Percentiles rank a stretch among this genome's conserved stretches.
phyloP scores from a whole-genome alignment of 1,140 invertebrate species.

The Drosophila melanogaster region DNA sequence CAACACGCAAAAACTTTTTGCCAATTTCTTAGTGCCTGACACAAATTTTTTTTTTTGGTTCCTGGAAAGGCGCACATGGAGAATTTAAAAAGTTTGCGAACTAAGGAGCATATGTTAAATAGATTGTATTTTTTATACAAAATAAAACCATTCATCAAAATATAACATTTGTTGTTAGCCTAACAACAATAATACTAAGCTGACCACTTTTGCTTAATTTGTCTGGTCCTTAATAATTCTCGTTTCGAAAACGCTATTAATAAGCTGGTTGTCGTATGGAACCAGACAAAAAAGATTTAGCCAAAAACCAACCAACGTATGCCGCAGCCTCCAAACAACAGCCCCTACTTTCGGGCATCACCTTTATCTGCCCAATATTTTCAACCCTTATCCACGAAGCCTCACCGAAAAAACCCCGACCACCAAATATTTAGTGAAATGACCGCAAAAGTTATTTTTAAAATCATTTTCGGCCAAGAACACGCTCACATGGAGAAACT shows the following conservation, averaged over 20 bases:
- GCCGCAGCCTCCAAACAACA: neutral
- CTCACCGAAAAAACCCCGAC: slow-evolving; percentile 5
- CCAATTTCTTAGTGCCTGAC: slow-evolving; percentile 27
- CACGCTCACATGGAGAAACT: slow-evolving; percentile 30
- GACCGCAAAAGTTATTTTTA: slow-evolving; percentile 79
- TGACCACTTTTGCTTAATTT: no score
- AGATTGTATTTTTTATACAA: neutral
- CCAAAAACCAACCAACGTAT: slow-evolving; percentile 7
- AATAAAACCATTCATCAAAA: neutral
- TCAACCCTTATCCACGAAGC: slow-evolving; percentile 20
- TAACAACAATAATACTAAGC: no score
- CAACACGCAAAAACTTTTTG: slow-evolving; percentile 29
- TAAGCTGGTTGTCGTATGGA: slow-evolving; percentile 23
- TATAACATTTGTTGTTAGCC: no score
- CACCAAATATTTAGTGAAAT: slow-evolving; percentile 70
- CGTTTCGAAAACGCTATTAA: slow-evolving; percentile 31
- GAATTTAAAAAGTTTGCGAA: neutral
- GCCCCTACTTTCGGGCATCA: neutral
- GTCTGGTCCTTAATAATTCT: neutral
- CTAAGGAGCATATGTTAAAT: neutral
- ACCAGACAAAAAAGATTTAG: slow-evolving; percentile 1
- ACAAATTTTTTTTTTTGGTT: slow-evolving; percentile 27
- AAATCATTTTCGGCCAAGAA: slow-evolving; percentile 61
- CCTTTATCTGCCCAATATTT: slow-evolving; percentile 8
- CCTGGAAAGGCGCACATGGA: neutral